A percentile compares a stretch with the other conserved stretches of the same genome.
Evolutionary conservation across 2,888 invertebrate species (phyloP).

Genomic region (Lepetodrilus schrolli): DNA sequence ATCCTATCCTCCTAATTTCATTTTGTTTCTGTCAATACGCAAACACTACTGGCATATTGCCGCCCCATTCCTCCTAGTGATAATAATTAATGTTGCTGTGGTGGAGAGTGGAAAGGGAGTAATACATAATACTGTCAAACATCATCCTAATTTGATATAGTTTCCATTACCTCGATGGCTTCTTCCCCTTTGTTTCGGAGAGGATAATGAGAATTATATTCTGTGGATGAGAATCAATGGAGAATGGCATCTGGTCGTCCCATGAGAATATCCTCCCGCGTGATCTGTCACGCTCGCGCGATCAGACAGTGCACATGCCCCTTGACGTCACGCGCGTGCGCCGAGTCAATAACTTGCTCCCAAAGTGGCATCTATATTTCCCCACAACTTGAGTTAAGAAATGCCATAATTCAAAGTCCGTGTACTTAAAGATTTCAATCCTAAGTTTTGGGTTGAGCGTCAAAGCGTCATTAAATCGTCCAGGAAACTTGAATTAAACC

Average conservation of each 20-base stretch:
- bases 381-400: neutral
- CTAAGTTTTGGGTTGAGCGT: slow-evolving; percentile 5
- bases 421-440: no score
- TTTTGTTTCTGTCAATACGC: slow-evolving; percentile 26
- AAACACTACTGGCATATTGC: slow-evolving; percentile 32
- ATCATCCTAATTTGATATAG: slow-evolving; percentile 41
- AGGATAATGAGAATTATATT: slow-evolving; percentile 34
- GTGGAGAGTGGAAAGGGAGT: slow-evolving; percentile 25
- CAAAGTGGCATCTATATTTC: slow-evolving; percentile 1
- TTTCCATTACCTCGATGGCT: slow-evolving; percentile 31
- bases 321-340: slow-evolving; percentile 22
- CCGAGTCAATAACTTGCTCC: slow-evolving; percentile 11
- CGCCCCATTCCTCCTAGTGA: slow-evolving; percentile 19
- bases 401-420: neutral
- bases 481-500: neutral
- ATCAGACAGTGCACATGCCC: slow-evolving; percentile 1
- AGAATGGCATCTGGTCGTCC: slow-evolving; percentile 8
- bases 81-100: slow-evolving; percentile 29
- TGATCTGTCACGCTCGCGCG: slow-evolving; percentile 21
- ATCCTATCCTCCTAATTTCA: slow-evolving; percentile 22
- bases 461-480: neutral
- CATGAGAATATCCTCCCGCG: slow-evolving; percentile 9
- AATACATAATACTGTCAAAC: slow-evolving; percentile 38
- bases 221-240: slow-evolving; percentile 19
- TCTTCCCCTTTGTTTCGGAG: slow-evolving; percentile 20